These are phyloP conservation scores for Whitmania pigra DNA, from an alignment of 1,140 invertebrate genomes.

Conservation along the genomic window DNA sequence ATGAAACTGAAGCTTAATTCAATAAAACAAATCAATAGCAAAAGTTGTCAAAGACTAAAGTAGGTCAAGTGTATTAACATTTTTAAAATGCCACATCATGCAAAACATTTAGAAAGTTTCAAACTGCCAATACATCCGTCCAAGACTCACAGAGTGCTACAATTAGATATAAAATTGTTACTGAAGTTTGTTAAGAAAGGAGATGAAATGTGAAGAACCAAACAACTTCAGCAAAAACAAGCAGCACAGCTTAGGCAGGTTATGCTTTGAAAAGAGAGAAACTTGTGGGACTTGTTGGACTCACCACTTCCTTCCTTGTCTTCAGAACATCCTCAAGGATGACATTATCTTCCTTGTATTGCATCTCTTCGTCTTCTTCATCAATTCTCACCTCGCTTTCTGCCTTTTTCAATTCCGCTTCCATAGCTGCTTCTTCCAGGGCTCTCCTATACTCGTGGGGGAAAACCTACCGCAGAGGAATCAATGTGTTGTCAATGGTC, in stretches of 20 bases:
- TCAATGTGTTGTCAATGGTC: background rate
- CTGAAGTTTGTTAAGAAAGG: too few relatives aligned
- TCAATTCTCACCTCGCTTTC: constrained; percentile 22
- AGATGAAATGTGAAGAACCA: background rate
- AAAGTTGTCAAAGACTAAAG: too few relatives aligned
- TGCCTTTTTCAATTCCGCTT: constrained; percentile 37
- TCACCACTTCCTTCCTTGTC: constrained; percentile 24
- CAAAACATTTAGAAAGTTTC: too few relatives aligned
- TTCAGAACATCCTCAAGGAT: constrained; percentile 28
- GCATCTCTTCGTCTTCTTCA: constrained; percentile 18
- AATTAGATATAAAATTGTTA: too few relatives aligned
- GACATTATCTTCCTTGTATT: constrained; percentile 34
- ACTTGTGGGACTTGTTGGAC: background rate
- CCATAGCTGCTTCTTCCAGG: constrained; percentile 52
- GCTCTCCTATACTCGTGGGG: constrained; percentile 90
- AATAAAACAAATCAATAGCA: too few relatives aligned
- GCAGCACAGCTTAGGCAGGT: background rate
- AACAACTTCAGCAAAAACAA: background rate
- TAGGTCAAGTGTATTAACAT: too few relatives aligned
- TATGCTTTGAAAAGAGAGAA: constrained; percentile 6
- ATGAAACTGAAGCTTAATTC: too few relatives aligned
- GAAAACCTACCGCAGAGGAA: constrained; percentile 53
- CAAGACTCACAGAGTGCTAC: too few relatives aligned
- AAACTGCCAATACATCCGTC: too few relatives aligned
- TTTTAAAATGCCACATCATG: too few relatives aligned